These are phyloP conservation scores for Ceratosolen fusciceps DNA, from an alignment of 1,140 invertebrate genomes.

Conservation along the genomic window DNA sequence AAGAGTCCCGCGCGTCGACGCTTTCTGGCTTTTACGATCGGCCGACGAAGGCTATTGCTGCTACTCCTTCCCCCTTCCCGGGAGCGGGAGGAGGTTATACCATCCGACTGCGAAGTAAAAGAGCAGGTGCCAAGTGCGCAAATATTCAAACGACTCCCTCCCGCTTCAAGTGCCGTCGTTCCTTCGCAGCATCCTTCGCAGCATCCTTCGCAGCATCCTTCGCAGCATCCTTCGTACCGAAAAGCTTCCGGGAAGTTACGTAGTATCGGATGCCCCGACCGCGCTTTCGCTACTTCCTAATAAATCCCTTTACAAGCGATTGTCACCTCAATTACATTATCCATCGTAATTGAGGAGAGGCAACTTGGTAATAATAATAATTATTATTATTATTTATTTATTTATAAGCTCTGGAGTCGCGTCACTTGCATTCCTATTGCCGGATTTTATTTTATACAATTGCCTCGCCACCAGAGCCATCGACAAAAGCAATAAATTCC, in stretches of 20 bases:
- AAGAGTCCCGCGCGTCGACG: neutral
- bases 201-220: neutral
- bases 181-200: neutral
- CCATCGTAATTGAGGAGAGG: no score
- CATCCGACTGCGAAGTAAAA: neutral
- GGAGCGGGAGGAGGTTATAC: neutral
- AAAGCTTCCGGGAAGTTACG: neutral
- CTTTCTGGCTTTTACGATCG: slow-evolving; percentile 31
- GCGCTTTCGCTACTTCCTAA: no score
- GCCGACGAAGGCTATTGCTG: neutral
- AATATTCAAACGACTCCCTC: neutral
- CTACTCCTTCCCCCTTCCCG: neutral
- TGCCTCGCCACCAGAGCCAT: no score
- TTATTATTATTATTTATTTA: no score
- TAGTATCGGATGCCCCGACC: no score
- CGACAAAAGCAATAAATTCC: no score
- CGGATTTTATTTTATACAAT: no score
- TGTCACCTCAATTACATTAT: no score
- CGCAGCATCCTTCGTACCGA: neutral
- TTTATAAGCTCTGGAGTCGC: no score
- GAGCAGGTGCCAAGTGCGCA: slow-evolving; percentile 36
- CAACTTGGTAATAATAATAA: no score
- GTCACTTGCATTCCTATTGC: no score
- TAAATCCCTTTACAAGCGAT: no score
- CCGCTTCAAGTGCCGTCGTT: neutral